Evolutionary conservation across 1,140 invertebrate species (phyloP), one percentile per base, ranked within the genome.

Genomic region (Matsumurasca onukii): DNA sequence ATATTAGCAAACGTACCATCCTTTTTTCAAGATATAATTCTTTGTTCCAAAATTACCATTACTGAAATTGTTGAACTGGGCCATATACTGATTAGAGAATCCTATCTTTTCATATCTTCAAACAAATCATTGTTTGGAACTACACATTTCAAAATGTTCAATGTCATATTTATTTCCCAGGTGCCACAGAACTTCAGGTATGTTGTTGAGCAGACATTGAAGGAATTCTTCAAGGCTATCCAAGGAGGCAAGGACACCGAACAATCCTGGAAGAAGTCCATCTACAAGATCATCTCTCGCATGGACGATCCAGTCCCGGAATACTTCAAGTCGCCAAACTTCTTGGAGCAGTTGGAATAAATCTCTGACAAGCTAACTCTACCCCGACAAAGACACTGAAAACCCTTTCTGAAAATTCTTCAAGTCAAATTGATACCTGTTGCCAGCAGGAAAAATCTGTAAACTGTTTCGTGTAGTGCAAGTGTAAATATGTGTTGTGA

Each of bases 181-280:
- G 96, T 98, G 74, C 98, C 98, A 61, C 89, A 92, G 73, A 95
- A 95, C 83, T 99, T 99, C 84, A 89, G 94, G 79, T 91, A 90
- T 79, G 97, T 99, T 34, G 93, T 99, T 34, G 94, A 99, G 81
- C 92, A 97, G 79, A 99, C 98, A 55, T 83, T 99, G 68, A 88
- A 94, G 69, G 98, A 99, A 82, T 99, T 99, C 86, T 99, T 96
- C 90, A 94, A 95, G 80, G 93, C 98, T 69, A 94, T 99, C 75
- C 90, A 95, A 79, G 87, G 90, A 75, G 94, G 94, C 70, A 97
- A 98, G 82, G 98, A 99, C 83, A 82, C 89, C 27, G 98, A 99
- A 81, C 97, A 98, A 78, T 98, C 96, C 71, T 99, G 98, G 98
- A 99, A 99, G 85, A 99, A 99, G 81, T 91, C 95, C 73, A 99